Evolutionary conservation across 2,888 invertebrate genomes (phyloP), one percentile per base, ranked within the genome.

Genomic region (Harpalus rufipes): DNA sequence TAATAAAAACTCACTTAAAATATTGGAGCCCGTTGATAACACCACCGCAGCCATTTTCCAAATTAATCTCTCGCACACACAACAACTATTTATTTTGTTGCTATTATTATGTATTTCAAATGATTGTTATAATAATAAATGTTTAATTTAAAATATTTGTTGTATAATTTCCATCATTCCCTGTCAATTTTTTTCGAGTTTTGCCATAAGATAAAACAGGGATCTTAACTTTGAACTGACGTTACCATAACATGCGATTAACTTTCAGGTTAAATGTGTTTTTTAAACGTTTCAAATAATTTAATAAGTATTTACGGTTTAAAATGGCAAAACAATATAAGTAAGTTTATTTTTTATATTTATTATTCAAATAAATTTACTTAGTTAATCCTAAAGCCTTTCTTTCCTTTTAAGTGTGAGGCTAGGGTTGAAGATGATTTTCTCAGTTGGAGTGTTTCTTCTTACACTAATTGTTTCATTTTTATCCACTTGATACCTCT

Each of bases 1-100:
- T 74, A 74, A 44, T 4, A 5, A 74, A 74, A 74, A 88, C 89
- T 88, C 89, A 90, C 90, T 89, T 84, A 90, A 88, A 87, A 89
- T 86, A 86, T 89, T 88, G 18, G 88, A 87, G 58, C 89, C 88
- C 85, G 87, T 89, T 86, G 87, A 89, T 86, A 89, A 88, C 86
- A 89, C 89, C 59, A 89, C 89, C 87, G 90, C 89, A 63, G 84
- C 84, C 84, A 84, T 84, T 12, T 84, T 74, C 63, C 1, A 4
- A 18, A 74, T 3, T 10, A 74, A 16, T 44, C 44, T 68, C n/a
- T 68, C n/a, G 32, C 14, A 32, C 32, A 25, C 14, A 68, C 14
- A 68, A 32, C n/a, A 68, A 14, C 39, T 51, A 51, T 8, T 44
- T 12, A 8, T 51, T 51, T 10, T 51, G 7, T 12, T 12, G 44